A percentile compares a stretch with the other conserved stretches of the same genome.
Evolutionary conservation across 2,797 vertebrate genomes (phyloP).

Genomic region (Muraenolepis orangiensis): DNA sequence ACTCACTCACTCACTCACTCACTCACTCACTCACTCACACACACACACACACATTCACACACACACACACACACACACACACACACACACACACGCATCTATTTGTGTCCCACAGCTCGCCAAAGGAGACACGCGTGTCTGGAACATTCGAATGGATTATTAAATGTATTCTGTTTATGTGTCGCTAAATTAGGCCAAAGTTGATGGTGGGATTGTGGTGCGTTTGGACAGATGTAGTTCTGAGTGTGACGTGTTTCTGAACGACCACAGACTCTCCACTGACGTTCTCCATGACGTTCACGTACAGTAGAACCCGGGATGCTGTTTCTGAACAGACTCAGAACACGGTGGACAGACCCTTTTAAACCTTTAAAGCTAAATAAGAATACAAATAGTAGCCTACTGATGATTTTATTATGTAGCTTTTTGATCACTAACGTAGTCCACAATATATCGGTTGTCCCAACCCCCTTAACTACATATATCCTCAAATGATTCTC

Average conservation of each 20-base stretch:
- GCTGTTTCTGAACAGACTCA: not conserved
- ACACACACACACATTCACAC: constrained; percentile 43
- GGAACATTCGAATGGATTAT: not conserved
- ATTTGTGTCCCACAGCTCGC: constrained; percentile 42
- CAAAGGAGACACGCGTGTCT: constrained; percentile 25
- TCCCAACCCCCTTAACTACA: not conserved
- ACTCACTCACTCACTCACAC: constrained; percentile 39
- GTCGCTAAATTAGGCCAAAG: constrained; percentile 54
- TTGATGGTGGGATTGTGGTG: constrained; percentile 38
- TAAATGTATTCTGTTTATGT: constrained; percentile 43
- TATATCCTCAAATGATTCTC: not conserved
- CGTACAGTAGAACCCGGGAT: not conserved
- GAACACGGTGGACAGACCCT: not conserved
- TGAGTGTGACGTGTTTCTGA: not conserved
- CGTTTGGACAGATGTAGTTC: constrained; percentile 3
- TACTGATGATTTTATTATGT: too few relatives aligned
- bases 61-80: constrained; percentile 28
- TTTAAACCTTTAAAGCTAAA: not conserved
- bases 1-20: constrained; percentile 16
- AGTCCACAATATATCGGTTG: too few relatives aligned
- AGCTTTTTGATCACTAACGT: too few relatives aligned
- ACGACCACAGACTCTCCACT: constrained; percentile 6
- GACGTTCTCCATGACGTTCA: not conserved
- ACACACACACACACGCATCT: constrained; percentile 33
- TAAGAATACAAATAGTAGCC: too few relatives aligned